These are phyloP conservation scores for Parelbella ahira DNA, from an alignment of 2,888 invertebrate species.

Conservation along the genomic window DNA sequence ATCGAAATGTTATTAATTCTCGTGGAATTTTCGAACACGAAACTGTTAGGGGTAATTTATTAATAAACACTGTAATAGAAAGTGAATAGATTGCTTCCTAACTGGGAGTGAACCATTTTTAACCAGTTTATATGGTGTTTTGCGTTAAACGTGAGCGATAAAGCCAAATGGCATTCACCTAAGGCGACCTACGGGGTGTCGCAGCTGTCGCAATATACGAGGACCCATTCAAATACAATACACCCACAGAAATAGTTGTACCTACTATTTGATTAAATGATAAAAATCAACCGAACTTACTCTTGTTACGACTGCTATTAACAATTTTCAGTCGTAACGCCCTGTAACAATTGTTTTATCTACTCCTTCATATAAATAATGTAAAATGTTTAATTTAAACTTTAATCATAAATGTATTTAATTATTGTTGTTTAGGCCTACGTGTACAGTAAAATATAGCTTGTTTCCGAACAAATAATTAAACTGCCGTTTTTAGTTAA, in stretches of 20 bases:
- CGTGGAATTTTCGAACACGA: no score
- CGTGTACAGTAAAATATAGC: no score
- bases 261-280: slow-evolving; percentile 32
- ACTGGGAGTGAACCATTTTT: slow-evolving; percentile 1
- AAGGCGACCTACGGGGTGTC: slow-evolving; percentile 14
- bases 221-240: slow-evolving; percentile 6
- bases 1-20: no score
- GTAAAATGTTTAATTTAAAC: slow-evolving; percentile 11
- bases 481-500: no score
- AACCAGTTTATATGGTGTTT: slow-evolving; percentile 1
- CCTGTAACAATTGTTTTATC: slow-evolving; percentile 12
- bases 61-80: no score
- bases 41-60: no score
- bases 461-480: no score
- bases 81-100: background rate
- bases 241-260: slow-evolving; percentile 25
- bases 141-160: slow-evolving; percentile 5
- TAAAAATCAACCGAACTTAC: slow-evolving; percentile 17
- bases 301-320: slow-evolving; percentile 4
- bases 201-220: slow-evolving; percentile 20
- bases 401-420: slow-evolving; percentile 15
- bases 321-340: slow-evolving; percentile 14
- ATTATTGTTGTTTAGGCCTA: no score
- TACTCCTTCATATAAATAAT: slow-evolving; percentile 2
- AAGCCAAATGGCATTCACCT: slow-evolving; percentile 19